A percentile compares a stretch with the other conserved stretches of the same genome.
Conservation (phyloP, 2,888 invertebrate species). For the Synanthedon formicaeformis region DNA sequence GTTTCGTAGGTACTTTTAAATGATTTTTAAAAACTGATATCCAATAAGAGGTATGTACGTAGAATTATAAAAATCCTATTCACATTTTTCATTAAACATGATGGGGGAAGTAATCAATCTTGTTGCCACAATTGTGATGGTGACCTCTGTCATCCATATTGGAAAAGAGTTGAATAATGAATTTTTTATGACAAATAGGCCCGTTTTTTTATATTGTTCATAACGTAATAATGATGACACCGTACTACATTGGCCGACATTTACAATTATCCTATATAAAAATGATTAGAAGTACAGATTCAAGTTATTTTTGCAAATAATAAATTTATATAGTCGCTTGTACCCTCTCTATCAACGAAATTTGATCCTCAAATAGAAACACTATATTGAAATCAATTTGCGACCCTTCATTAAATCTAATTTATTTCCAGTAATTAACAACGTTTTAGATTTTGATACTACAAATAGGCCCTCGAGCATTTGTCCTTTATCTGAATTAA, state of each 20-base stretch:
- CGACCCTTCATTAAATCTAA: too few relatives aligned
- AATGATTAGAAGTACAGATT: too few relatives aligned
- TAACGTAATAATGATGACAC: too few relatives aligned
- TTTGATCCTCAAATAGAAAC: too few relatives aligned
- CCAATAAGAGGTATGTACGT: neutral
- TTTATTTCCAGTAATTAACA: neutral
- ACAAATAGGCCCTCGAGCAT: neutral
- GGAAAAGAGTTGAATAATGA: neutral
- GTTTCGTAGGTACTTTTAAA: too few relatives aligned
- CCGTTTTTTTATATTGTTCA: too few relatives aligned
- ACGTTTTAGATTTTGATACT: neutral
- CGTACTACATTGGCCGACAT: too few relatives aligned
- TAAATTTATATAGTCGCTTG: too few relatives aligned
- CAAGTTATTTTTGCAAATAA: too few relatives aligned
- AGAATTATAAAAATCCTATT: neutral
- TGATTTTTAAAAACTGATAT: neutral
- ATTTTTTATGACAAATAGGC: neutral
- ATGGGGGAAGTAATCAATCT: conserved; percentile 35
- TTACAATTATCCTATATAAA: too few relatives aligned
- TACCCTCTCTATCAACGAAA: too few relatives aligned
- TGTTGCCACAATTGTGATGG: conserved; percentile 30
- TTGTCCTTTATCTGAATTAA: neutral
- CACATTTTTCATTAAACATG: conserved; percentile 26
- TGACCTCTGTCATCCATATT: conserved; percentile 9
- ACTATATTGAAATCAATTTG: too few relatives aligned